These are phyloP conservation scores for Muschampia plurimacula DNA, from an alignment of 2,888 invertebrate genomes.

Conservation along the genomic window DNA sequence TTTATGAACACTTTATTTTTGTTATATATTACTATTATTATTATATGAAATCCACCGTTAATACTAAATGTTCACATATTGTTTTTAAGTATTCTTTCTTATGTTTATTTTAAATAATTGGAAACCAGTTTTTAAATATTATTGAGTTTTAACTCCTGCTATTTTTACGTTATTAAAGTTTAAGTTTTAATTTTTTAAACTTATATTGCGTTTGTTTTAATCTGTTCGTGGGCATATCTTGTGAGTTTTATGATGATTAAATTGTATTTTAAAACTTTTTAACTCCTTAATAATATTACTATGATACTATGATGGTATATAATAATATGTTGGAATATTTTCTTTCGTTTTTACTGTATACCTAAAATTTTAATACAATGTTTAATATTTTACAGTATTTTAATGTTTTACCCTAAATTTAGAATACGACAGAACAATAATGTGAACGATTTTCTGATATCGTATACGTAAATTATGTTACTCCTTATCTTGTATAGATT, in stretches of 20 bases:
- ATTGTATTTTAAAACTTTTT: not conserved
- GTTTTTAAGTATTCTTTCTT: slow-evolving; percentile 19
- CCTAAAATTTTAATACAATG: too few species aligned
- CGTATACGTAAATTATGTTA: slow-evolving; percentile 48
- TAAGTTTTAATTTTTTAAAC: slow-evolving; percentile 14
- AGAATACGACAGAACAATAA: slow-evolving; percentile 15
- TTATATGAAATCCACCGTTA: slow-evolving; percentile 37
- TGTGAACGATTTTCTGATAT: slow-evolving; percentile 31
- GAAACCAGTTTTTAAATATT: slow-evolving; percentile 19
- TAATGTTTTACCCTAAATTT: too few species aligned
- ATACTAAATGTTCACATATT: slow-evolving; percentile 39
- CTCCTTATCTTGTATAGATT: slow-evolving; percentile 34
- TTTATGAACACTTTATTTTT: slow-evolving; percentile 37
- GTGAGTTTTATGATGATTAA: not conserved
- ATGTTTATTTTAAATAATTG: slow-evolving; percentile 13
- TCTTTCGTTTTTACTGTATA: not conserved
- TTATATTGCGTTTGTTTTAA: not conserved
- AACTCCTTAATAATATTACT: not conserved
- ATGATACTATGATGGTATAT: too few species aligned
- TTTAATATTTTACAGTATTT: too few species aligned
- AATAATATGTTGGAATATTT: not conserved
- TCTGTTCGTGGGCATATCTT: not conserved
- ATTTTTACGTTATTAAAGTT: slow-evolving; percentile 23
- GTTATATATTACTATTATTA: slow-evolving; percentile 35
- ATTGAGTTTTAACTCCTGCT: not conserved